Evolutionary conservation across 1,140 invertebrate genomes (phyloP).

Genomic region (Ladona fulva): DNA sequence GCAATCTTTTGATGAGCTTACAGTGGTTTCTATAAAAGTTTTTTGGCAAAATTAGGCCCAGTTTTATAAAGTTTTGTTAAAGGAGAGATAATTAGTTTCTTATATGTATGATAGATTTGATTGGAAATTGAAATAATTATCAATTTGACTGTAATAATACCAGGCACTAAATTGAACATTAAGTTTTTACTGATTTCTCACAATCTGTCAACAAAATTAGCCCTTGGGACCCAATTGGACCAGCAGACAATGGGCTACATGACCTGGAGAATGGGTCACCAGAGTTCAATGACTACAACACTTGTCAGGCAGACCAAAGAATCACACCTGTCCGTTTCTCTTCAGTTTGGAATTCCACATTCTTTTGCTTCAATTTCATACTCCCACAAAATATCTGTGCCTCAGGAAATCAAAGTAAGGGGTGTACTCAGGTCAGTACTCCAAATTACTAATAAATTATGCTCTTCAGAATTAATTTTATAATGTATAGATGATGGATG

Average conservation of each 20-base stretch:
- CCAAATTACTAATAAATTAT: slow-evolving; percentile 30
- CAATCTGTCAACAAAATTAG: slow-evolving; percentile 41
- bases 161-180: too few relatives aligned
- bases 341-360: slow-evolving; percentile 74
- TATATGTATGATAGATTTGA: too few relatives aligned
- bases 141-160: background rate
- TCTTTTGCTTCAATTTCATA: slow-evolving; percentile 67
- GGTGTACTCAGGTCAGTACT: slow-evolving; percentile 63
- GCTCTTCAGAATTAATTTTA: too few relatives aligned
- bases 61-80: too few relatives aligned
- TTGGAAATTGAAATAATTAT: background rate
- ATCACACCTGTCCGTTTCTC: slow-evolving; percentile 49
- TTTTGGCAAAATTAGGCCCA: too few relatives aligned
- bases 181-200: too few relatives aligned
- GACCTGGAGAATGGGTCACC: slow-evolving; percentile 64
- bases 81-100: too few relatives aligned
- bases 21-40: too few relatives aligned
- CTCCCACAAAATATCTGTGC: slow-evolving; percentile 62
- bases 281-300: slow-evolving; percentile 67
- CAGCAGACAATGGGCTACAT: slow-evolving; percentile 78
- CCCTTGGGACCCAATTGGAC: slow-evolving; percentile 73
- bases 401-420: slow-evolving; percentile 62
- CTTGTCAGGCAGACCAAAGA: slow-evolving; percentile 64
- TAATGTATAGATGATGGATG: too few relatives aligned
- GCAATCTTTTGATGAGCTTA: too few relatives aligned